phyloP scores from a whole-genome alignment of 2,888 invertebrate genomes.

The Dynastes tityus region DNA sequence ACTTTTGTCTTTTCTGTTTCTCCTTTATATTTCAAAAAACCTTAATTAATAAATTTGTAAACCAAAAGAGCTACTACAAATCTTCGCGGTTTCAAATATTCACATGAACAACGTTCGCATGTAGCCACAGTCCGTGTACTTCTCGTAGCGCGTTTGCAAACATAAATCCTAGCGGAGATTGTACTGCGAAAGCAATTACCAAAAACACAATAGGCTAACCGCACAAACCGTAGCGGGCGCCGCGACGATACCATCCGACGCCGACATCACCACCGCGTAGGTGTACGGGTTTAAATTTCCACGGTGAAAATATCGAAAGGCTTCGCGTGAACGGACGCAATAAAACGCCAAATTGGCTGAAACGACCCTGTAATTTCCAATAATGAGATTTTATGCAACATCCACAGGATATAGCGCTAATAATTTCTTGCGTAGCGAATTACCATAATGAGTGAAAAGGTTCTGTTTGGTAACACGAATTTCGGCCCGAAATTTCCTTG shows the following conservation, averaged over 20 bases:
- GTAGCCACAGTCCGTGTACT: no score
- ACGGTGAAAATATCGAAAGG: constrained; percentile 30
- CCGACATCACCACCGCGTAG: neutral
- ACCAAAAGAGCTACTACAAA: no score
- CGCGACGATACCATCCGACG: neutral
- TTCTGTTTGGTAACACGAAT: neutral
- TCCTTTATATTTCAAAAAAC: no score
- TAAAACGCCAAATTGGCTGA: constrained; percentile 21
- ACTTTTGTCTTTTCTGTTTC: no score
- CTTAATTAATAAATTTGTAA: no score
- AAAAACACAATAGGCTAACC: constrained; percentile 19
- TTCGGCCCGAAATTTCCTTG: neutral
- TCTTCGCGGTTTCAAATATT: no score
- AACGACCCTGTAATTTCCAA: constrained; percentile 30
- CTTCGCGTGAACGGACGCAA: constrained; percentile 23
- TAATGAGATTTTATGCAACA: constrained; percentile 31
- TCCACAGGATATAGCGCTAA: neutral
- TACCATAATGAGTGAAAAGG: constrained; percentile 10
- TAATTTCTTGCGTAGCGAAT: constrained; percentile 27
- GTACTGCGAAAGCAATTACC: constrained; percentile 9
- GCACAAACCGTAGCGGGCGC: constrained; percentile 6
- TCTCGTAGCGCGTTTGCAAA: neutral
- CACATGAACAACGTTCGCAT: no score
- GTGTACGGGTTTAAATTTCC: constrained; percentile 26
- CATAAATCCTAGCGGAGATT: constrained; percentile 6